Evolutionary conservation across 2,888 invertebrate genomes (phyloP).

Genomic region (Drosophila siamana): DNA sequence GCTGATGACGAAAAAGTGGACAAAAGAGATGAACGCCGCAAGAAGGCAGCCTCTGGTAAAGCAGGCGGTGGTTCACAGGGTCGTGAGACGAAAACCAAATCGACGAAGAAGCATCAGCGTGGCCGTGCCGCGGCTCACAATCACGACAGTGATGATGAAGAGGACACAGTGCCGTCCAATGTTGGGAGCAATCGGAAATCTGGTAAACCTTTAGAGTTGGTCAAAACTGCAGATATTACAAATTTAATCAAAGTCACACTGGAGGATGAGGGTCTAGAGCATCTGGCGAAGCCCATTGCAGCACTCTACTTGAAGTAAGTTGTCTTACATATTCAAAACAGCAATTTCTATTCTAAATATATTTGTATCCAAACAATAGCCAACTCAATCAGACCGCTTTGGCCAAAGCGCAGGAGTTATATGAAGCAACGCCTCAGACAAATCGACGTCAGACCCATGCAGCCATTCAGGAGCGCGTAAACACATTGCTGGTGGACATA

Average conservation of each 20-base stretch:
- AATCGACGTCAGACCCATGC: conserved; percentile 92
- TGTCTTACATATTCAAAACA: neutral
- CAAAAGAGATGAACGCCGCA: conserved; percentile 94
- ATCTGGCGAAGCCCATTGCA: conserved; percentile 90
- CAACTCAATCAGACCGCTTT: conserved; percentile 89
- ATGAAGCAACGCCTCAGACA: conserved; percentile 90
- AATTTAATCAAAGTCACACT: conserved; percentile 87
- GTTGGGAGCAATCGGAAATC: conserved; percentile 84
- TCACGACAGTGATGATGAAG: conserved; percentile 88
- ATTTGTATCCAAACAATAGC: conserved; percentile 78
- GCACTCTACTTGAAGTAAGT: conserved; percentile 89
- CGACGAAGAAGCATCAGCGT: conserved; percentile 92
- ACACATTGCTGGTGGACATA: conserved; percentile 90
- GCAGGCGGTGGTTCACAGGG: conserved; percentile 97
- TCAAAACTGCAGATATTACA: conserved; percentile 89
- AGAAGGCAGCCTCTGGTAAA: conserved; percentile 94
- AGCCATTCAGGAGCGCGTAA: conserved; percentile 93
- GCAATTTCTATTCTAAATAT: neutral
- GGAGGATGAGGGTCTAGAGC: conserved; percentile 91
- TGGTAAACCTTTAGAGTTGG: conserved; percentile 87
- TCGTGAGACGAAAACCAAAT: conserved; percentile 97
- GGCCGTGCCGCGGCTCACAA: conserved; percentile 85
- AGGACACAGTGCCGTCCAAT: conserved; percentile 85
- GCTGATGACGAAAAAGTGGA: conserved; percentile 87
- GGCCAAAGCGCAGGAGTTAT: conserved; percentile 90